These are phyloP conservation scores for Neosilurus mollespiculum DNA, from an alignment of 2,797 vertebrate genomes.

Conservation along the genomic window DNA sequence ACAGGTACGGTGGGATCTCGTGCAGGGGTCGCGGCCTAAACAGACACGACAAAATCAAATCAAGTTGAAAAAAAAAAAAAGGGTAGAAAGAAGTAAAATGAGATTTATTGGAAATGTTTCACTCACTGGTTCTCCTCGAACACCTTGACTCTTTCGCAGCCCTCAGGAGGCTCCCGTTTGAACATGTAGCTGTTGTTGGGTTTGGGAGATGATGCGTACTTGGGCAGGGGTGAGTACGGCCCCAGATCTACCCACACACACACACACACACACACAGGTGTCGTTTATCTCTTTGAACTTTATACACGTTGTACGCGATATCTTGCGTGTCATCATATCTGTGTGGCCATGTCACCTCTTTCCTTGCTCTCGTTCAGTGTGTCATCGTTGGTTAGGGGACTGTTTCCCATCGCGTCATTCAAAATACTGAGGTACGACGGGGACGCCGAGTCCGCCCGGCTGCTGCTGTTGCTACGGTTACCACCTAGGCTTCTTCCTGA, in stretches of 20 bases:
- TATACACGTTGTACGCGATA: too few relatives aligned
- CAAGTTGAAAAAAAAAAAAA: not conserved
- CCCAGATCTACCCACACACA: constrained; percentile 80
- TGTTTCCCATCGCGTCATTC: constrained; percentile 84
- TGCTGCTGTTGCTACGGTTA: constrained; percentile 91
- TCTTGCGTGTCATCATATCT: not conserved
- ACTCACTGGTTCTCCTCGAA: constrained; percentile 95
- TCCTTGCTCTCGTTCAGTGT: constrained; percentile 80
- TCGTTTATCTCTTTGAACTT: too few relatives aligned
- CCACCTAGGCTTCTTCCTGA: constrained; percentile 85
- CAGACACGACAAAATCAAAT: constrained; percentile 23
- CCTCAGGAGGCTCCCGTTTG: constrained; percentile 97
- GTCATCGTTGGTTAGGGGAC: constrained; percentile 84
- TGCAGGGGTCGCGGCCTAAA: constrained; percentile 89
- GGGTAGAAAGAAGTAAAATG: not conserved
- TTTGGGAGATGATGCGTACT: constrained; percentile 95
- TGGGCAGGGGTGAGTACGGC: constrained; percentile 93
- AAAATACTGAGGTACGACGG: constrained; percentile 93
- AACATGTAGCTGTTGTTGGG: constrained; percentile 99
- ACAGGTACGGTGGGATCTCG: constrained; percentile 93
- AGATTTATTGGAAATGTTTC: not conserved
- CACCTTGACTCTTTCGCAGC: constrained; percentile 95
- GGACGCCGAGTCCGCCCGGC: constrained; percentile 93
- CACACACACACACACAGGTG: not conserved
- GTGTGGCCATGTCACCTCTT: constrained; percentile 77